phyloP scores from a whole-genome alignment of 2,888 invertebrate genomes.

The Nephrocerus scutellatus region DNA sequence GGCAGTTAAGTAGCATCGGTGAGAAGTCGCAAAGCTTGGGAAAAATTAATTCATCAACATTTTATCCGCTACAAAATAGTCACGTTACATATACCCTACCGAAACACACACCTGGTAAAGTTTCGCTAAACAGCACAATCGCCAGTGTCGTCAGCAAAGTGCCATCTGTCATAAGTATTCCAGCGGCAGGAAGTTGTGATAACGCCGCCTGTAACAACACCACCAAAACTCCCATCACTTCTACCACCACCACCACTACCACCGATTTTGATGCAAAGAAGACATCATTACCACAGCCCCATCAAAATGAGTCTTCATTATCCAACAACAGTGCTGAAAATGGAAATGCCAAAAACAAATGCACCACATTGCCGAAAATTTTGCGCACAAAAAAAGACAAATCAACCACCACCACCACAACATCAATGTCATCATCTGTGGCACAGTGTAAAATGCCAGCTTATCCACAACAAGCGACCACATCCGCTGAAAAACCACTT shows the following conservation, averaged over 20 bases:
- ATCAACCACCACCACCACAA: slow-evolving; percentile 16
- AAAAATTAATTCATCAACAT: slow-evolving; percentile 46
- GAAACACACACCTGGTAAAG: slow-evolving; percentile 43
- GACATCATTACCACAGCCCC: too few relatives aligned
- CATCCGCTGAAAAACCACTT: slow-evolving; percentile 13
- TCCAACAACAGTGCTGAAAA: neutral
- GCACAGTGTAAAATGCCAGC: slow-evolving; percentile 38
- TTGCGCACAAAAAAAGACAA: slow-evolving; percentile 33
- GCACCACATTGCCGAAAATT: slow-evolving; percentile 43
- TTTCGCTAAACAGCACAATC: slow-evolving; percentile 45
- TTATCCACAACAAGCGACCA: slow-evolving; percentile 30
- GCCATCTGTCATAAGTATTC: slow-evolving; percentile 46
- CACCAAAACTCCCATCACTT: slow-evolving; percentile 7
- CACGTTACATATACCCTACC: slow-evolving; percentile 46
- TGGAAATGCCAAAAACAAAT: slow-evolving; percentile 20
- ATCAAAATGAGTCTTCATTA: too few relatives aligned
- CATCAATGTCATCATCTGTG: slow-evolving; percentile 23
- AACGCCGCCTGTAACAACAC: slow-evolving; percentile 26
- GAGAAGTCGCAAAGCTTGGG: slow-evolving; percentile 26
- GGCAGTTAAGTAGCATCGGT: slow-evolving; percentile 13
- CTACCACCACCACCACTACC: slow-evolving; percentile 3
- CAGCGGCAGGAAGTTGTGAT: slow-evolving; percentile 29
- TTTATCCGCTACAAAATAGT: slow-evolving; percentile 44
- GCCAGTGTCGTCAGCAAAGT: slow-evolving; percentile 47
- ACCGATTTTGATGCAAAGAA: too few relatives aligned